These are phyloP conservation scores for Poeciliopsis gracilis DNA, from an alignment of 2,797 vertebrate species.

Conservation along the genomic window DNA sequence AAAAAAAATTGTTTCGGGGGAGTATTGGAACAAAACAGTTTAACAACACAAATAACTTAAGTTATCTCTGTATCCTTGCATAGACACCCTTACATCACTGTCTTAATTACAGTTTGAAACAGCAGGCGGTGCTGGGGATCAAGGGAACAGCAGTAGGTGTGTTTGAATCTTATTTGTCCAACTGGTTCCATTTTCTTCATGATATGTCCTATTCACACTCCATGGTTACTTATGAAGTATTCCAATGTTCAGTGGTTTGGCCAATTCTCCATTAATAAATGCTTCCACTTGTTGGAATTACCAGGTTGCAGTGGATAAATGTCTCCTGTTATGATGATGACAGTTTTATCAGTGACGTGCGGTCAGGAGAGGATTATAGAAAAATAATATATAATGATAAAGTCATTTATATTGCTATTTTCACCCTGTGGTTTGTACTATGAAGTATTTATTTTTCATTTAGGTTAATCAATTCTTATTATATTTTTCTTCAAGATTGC, in stretches of 20 bases:
- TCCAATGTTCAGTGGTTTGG: background rate
- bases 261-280: background rate
- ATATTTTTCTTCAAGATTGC: no score
- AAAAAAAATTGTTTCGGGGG: background rate
- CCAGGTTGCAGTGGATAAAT: background rate
- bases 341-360: no score
- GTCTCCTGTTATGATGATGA: background rate
- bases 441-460: no score
- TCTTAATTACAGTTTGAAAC: no score
- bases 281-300: background rate
- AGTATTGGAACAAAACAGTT: background rate
- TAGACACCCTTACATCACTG: no score
- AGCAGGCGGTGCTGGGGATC: background rate
- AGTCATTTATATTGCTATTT: no score
- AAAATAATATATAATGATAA: no score
- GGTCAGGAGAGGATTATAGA: no score
- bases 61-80: no score
- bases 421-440: no score
- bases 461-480: no score
- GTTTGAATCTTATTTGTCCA: background rate
- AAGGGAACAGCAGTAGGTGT: background rate
- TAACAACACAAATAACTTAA: background rate
- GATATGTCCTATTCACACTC: background rate
- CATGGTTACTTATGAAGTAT: background rate
- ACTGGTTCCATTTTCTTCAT: background rate